Evolutionary conservation across 2,888 invertebrate species (phyloP).

Genomic region (Adela reaumurella): DNA sequence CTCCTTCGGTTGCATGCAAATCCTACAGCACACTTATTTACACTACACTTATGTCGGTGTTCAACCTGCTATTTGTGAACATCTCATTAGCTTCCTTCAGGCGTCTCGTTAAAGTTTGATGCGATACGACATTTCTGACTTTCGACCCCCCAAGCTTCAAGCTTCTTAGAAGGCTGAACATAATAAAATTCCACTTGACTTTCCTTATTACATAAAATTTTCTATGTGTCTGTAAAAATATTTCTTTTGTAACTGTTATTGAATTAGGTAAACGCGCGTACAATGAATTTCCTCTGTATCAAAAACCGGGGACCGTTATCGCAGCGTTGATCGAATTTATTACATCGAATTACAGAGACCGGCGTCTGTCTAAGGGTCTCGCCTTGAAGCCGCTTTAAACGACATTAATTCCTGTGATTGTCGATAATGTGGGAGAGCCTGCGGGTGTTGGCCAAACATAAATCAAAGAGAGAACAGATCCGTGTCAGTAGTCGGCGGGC

Average conservation of each 20-base stretch:
- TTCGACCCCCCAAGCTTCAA: too few species aligned
- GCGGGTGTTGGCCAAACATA: not conserved
- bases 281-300: too few species aligned
- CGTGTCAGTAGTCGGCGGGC: not conserved
- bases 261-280: too few species aligned
- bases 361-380: not conserved
- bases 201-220: not conserved
- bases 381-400: not conserved
- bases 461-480: not conserved
- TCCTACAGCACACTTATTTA: too few species aligned
- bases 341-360: not conserved
- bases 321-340: not conserved
- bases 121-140: too few species aligned
- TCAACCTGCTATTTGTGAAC: too few species aligned
- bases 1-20: too few species aligned
- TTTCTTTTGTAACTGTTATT: not conserved
- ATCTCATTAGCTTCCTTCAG: too few species aligned
- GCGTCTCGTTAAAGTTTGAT: too few species aligned
- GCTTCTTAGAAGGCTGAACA: too few species aligned
- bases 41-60: too few species aligned
- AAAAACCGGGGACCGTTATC: not conserved
- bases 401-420: not conserved
- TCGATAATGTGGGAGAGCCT: not conserved
- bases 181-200: too few species aligned
- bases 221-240: not conserved